Evolutionary conservation across 2,888 invertebrate species (phyloP), one percentile per base, ranked within the genome.

Genomic region (Macrosiphum euphorbiae): DNA sequence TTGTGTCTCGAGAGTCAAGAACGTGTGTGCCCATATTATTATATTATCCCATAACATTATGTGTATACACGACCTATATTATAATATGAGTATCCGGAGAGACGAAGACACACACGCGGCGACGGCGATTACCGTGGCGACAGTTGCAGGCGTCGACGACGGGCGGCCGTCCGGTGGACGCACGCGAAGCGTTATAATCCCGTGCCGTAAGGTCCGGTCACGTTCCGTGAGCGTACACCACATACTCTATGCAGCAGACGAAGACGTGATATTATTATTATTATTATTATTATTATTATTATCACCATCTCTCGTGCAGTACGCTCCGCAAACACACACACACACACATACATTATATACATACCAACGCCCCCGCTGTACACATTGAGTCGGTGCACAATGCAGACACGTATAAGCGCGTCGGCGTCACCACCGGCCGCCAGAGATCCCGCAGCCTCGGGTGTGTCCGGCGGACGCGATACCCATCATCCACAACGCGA

Each of bases 171-270:
- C 93, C 47, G 44, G 44, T 55, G 52, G 91, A 85, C 91, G 91
- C 91, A 52, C 28, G 91, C 84, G 91, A 84, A 78, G 55, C 91
- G 91, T 85, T 35, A 50, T 92, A 92, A 92, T 92, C 87, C 92
- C 92, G 92, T 41, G 92, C 92, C 92, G 50, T 87, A 61, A 61
- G 92, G 92, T 61, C 87, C 92, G 92, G 87, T 92, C 92, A 92
- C 92, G 92, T 92, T 92, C 92, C 7, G 87, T 50, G 41, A 61
- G 35, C 11, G 35, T 13, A n/a, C 47, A 24, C 86, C 35, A 44
- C 87, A 35, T 47, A 86, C 61, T 58, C n/a, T 24, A 47, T 50
- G 44, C 87, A 78, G 35, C 87, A 55, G 58, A 35, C 26, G 88
- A 26, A 89, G 88, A 89, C 88, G 61, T 52, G 47, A 26, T 67